These are phyloP conservation scores for Stenoptilia bipunctidactyla DNA, from an alignment of 2,888 invertebrate genomes.

Conservation along the genomic window DNA sequence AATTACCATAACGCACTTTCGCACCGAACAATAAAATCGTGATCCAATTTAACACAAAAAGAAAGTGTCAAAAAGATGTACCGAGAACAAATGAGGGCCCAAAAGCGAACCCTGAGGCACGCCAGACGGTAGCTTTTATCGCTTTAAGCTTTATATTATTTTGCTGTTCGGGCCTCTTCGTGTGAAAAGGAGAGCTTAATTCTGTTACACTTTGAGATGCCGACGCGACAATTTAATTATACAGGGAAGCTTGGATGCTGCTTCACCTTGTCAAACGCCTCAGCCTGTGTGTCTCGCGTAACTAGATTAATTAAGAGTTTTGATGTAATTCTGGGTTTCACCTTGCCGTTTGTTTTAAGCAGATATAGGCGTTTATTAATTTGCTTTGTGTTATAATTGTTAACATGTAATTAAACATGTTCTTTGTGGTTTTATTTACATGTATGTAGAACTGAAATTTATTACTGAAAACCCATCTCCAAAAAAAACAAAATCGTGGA, in stretches of 20 bases:
- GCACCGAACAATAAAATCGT: slow-evolving; percentile 38
- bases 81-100: slow-evolving; percentile 43
- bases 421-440: no score
- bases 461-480: no score
- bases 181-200: slow-evolving; percentile 66
- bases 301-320: slow-evolving; percentile 35
- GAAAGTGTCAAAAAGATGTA: slow-evolving; percentile 41
- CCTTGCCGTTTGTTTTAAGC: not conserved
- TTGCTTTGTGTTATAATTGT: slow-evolving; percentile 2
- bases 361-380: not conserved
- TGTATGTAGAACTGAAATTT: no score
- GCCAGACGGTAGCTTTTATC: slow-evolving; percentile 51
- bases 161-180: slow-evolving; percentile 48
- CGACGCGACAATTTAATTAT: slow-evolving; percentile 66
- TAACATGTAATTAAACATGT: slow-evolving; percentile 5
- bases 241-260: slow-evolving; percentile 39
- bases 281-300: slow-evolving; percentile 28
- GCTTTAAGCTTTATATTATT: slow-evolving; percentile 66
- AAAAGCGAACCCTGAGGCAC: slow-evolving; percentile 45
- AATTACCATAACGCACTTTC: slow-evolving; percentile 42
- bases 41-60: slow-evolving; percentile 46
- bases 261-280: slow-evolving; percentile 63
- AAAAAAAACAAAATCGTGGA: no score
- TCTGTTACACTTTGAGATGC: slow-evolving; percentile 69
- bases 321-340: slow-evolving; percentile 14